Evolutionary conservation across 2,797 vertebrate genomes (phyloP), one percentile per base, ranked within the genome.

Genomic region (Caiman crocodilus): DNA sequence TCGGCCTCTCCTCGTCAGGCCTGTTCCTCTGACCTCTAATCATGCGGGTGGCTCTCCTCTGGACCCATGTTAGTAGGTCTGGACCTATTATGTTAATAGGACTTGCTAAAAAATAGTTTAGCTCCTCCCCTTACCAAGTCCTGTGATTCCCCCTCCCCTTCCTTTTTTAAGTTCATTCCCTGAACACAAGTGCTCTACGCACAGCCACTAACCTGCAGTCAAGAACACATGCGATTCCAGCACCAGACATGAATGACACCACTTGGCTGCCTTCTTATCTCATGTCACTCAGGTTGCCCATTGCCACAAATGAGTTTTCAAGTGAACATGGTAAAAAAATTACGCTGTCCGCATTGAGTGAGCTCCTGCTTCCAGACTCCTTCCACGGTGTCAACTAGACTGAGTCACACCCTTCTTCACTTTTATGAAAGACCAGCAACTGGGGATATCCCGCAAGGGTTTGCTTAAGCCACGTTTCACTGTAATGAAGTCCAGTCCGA

Each of bases 201-300:
- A 73, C 7, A 17, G 14, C 15, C 71, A 50, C 71, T 74, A 28
- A 18, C 15, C 15, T 74, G 14, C 71, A 87, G 42, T 0, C 11
- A 74, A 7, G n/a, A 79, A 86, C 0, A 20, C 0, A 1, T 9
- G 7, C 2, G 20, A 59, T 30, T 30, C 4, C 61, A 74, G 26
- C 76, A 26, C 9, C 25, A 55, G 60, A 55, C 14, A 9, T 4
- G 4, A 4, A 6, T 79, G 35, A 17, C 5, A 20, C 59, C 18
- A 4, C 10, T 75, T 2, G 42, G 15, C 42, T 55, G 71, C 42
- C 25, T 9, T 12, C 10, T 25, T 16, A 55, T 55, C 17, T 25
- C 25, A 74, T 55, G 14, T 28, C 25, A 74, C 25, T 5, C 64
- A 30, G 28, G 10, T 1, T 20, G 5, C 28, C 25, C 13, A 14